These are phyloP conservation scores for Nothobranchius furzeri DNA, from an alignment of 2,113 vertebrate species.

Conservation along the genomic window DNA sequence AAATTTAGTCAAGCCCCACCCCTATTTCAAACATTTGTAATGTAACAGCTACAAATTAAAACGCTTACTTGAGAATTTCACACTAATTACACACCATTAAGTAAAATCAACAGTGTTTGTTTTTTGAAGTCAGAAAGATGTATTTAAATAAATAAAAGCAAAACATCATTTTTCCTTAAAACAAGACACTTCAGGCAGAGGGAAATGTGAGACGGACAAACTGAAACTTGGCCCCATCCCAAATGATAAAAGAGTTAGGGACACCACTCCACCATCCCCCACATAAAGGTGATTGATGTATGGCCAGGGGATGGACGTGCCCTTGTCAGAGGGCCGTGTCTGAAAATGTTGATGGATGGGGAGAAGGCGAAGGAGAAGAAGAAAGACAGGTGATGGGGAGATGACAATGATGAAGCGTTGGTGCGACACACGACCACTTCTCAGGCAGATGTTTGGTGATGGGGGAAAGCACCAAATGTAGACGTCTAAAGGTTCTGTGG, in stretches of 20 bases:
- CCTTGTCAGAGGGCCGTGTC: conserved; percentile 72
- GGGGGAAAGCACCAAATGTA: conserved; percentile 44
- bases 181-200: not conserved
- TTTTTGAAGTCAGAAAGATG: too few species aligned
- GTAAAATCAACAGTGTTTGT: too few species aligned
- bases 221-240: conserved; percentile 57
- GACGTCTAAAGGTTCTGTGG: conserved; percentile 16
- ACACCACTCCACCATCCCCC: conserved; percentile 31
- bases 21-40: too few species aligned
- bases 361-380: conserved; percentile 62
- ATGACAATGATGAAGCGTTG: conserved; percentile 70
- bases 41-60: too few species aligned
- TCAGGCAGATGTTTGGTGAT: conserved; percentile 70
- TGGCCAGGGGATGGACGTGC: conserved; percentile 67
- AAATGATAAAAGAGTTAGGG: conserved; percentile 73
- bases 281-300: conserved; percentile 77
- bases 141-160: too few species aligned
- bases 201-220: conserved; percentile 41
- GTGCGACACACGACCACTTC: conserved; percentile 42
- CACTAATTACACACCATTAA: too few species aligned
- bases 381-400: conserved; percentile 67
- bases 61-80: too few species aligned
- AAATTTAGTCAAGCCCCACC: too few species aligned
- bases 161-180: not conserved
- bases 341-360: conserved; percentile 74